A percentile compares a stretch with the other conserved stretches of the same genome.
Evolutionary conservation across 1,140 invertebrate species (phyloP).

Genomic region (Zaprionus inermis): DNA sequence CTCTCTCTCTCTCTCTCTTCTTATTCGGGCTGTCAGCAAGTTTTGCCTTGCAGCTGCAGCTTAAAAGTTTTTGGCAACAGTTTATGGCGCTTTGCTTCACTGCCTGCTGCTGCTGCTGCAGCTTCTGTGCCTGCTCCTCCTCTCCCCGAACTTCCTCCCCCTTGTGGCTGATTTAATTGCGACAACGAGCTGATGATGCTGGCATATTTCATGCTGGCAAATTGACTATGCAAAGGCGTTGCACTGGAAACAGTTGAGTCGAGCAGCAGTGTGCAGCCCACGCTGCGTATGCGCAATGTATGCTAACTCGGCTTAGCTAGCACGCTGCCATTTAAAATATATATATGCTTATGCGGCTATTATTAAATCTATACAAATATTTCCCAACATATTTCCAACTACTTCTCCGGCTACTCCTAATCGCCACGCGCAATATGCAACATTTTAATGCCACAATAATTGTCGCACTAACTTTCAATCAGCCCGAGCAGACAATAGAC

Average conservation of each 20-base stretch:
- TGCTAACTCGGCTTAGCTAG: not conserved
- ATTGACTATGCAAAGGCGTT: constrained; percentile 70
- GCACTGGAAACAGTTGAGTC: constrained; percentile 33
- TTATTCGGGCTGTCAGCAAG: constrained; percentile 15
- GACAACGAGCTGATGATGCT: constrained; percentile 37
- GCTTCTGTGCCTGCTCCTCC: not conserved
- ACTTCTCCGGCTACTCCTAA: not conserved
- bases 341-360: too few species aligned
- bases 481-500: constrained; percentile 58
- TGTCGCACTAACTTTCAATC: constrained; percentile 76
- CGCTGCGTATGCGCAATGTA: constrained; percentile 41
- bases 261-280: constrained; percentile 6
- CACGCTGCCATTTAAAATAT: too few species aligned
- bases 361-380: not conserved
- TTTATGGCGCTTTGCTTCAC: constrained; percentile 35
- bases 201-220: constrained; percentile 65
- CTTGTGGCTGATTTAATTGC: constrained; percentile 66
- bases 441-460: constrained; percentile 72
- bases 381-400: not conserved
- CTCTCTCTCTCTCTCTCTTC: not conserved
- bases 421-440: not conserved
- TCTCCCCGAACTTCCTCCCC: not conserved
- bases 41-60: constrained; percentile 64
- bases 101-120: not conserved
- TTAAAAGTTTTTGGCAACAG: constrained; percentile 79